These are phyloP conservation scores for Daktulosphaira vitifoliae DNA, from an alignment of 1,140 invertebrate genomes.

Conservation along the genomic window DNA sequence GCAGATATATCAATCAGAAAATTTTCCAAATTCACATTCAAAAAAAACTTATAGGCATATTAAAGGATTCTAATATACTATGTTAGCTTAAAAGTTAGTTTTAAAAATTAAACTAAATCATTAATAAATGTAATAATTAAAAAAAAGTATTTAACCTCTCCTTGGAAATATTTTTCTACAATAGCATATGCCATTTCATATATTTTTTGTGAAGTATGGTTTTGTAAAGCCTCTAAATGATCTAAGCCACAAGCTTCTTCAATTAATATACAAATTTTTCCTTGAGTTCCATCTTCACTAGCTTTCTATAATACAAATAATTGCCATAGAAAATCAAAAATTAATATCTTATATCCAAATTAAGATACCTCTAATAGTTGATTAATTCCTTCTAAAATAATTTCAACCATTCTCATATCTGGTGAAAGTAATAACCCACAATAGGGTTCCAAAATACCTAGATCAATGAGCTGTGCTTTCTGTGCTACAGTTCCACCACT, in stretches of 20 bases:
- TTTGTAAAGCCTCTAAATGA: constrained; percentile 63
- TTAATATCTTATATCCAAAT: not conserved
- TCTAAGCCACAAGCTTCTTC: constrained; percentile 62
- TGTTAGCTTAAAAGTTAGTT: too few species aligned
- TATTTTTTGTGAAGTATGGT: constrained; percentile 67
- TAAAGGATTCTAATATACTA: too few species aligned
- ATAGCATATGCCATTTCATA: constrained; percentile 74
- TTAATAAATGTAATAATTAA: too few species aligned
- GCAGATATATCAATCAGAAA: too few species aligned
- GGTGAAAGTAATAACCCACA: constrained; percentile 48
- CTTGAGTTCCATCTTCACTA: constrained; percentile 47
- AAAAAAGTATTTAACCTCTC: too few species aligned
- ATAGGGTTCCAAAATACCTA: constrained; percentile 47
- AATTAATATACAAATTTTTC: constrained; percentile 49
- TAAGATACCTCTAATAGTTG: constrained; percentile 51
- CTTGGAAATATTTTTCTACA: constrained; percentile 73
- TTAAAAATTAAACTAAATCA: too few species aligned
- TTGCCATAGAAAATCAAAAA: not conserved
- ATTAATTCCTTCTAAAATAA: constrained; percentile 55
- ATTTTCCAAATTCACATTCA: too few species aligned
- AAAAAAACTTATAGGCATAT: too few species aligned
- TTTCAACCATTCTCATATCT: constrained; percentile 52
- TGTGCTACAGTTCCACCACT: constrained; percentile 63
- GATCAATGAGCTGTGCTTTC: constrained; percentile 54
- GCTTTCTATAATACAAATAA: constrained; percentile 44